Percentiles rank a stretch among this genome's conserved stretches.
These are phyloP conservation scores for Ephydatia muelleri DNA, from an alignment of 37 sponge, comb jelly and placozoan species.

Conservation along the genomic window DNA sequence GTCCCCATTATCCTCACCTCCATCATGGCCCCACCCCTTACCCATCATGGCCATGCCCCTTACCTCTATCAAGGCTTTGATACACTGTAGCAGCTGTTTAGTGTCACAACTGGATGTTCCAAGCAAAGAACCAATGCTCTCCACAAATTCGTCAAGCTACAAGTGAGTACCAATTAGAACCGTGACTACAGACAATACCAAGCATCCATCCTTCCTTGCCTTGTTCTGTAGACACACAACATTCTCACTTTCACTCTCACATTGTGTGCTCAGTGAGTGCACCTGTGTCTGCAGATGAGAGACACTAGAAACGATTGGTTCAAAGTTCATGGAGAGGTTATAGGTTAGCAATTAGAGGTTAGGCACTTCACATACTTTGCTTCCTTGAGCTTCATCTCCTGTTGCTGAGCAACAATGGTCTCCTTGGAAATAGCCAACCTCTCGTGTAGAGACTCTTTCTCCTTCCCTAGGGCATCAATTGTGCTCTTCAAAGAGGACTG, in stretches of 20 bases:
- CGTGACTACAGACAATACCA: neutral
- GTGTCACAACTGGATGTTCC: neutral
- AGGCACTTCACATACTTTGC: constrained; percentile 25
- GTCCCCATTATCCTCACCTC: neutral
- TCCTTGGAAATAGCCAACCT: constrained; percentile 40
- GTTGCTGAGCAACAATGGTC: constrained; percentile 35
- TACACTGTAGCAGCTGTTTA: neutral
- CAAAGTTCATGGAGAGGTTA: neutral
- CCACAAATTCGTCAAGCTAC: neutral
- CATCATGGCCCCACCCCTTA: neutral
- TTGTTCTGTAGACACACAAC: constrained; percentile 12
- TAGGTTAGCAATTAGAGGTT: no score
- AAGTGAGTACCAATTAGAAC: neutral
- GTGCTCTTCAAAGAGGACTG: constrained; percentile 2
- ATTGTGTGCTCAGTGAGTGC: neutral
- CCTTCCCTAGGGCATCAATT: neutral
- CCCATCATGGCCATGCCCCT: neutral
- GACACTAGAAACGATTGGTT: constrained; percentile 1
- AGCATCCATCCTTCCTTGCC: neutral
- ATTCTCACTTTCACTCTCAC: constrained; percentile 1
- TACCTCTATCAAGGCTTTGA: neutral
- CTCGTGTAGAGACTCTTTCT: constrained; percentile 17
- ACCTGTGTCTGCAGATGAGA: neutral
- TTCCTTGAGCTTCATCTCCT: constrained; percentile 48
- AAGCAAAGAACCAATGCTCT: neutral